Evolutionary conservation across 2,888 invertebrate genomes (phyloP), one percentile per base, ranked within the genome.

Genomic region (Drosophila melanocephala): DNA sequence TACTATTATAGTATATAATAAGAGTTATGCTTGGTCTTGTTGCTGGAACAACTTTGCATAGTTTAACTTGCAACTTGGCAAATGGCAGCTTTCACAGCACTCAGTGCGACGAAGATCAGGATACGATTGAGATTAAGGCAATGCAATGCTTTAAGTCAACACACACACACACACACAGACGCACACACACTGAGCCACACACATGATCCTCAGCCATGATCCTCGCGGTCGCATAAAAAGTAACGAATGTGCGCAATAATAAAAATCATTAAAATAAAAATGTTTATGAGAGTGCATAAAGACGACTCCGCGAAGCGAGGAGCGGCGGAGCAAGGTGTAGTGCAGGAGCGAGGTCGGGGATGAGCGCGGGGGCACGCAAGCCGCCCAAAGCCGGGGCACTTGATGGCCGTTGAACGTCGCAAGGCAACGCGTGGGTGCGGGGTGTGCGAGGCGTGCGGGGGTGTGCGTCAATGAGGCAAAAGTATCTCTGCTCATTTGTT

Each of bases 241-340:
- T 89, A 86, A 83, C 83, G 90, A 91, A 91, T 87, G 85, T 89
- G 90, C 84, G 88, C 89, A 91, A 91, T 89, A 91, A 92, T 89
- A 90, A 92, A 91, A 91, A 89, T 91, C 91, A 90, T 92, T 92
- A 92, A 92, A 92, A 89, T 92, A 80, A 91, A 91, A 91, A 92
- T 91, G 85, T 92, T 92, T 92, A 92, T 92, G 92, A 90, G 87
- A 88, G 90, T 86, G 90, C 90, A 88, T 88, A 88, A 88, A 90
- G 79, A 90, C 87, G 75, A 79, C 83, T 81, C 26, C 26, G 26
- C 16, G 4, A 16, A 26, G 47, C 47, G 14, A 16, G 26, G 14
- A 4, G 47, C 1, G 26, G 26, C 26, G 26, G 26, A 22, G 22
- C 7, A 22, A 47, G 47, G 16, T 77, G 65, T 70, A 63, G 72